Conservation (phyloP, 2,888 invertebrate species). For the Adineta ricciae region DNA sequence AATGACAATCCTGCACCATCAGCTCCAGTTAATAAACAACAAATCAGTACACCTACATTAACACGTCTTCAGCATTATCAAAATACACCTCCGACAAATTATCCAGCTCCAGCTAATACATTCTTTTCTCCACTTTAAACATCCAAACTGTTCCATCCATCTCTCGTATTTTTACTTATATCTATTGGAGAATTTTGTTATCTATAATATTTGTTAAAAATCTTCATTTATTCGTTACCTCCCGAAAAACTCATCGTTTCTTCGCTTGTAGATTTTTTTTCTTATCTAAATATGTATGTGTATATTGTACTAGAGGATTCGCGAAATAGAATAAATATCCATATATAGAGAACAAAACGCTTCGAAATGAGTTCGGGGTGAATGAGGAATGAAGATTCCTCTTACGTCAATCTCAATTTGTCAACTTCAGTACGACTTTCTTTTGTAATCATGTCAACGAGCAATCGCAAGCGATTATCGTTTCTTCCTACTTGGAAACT, state of each 20-base stretch:
- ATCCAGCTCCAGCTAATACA: not conserved
- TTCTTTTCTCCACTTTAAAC: not conserved
- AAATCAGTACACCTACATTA: not conserved
- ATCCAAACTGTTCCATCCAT: not conserved
- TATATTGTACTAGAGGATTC: not conserved
- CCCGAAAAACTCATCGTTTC: not conserved
- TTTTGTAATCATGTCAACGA: no score
- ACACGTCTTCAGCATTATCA: not conserved
- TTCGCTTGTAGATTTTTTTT: not conserved
- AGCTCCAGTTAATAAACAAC: not conserved
- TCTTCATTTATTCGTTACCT: not conserved
- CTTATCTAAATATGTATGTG: not conserved
- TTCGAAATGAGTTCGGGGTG: no score
- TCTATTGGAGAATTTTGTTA: not conserved
- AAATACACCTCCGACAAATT: not conserved
- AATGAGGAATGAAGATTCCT: no score
- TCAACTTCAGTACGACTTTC: no score
- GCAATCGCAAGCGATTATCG: no score
- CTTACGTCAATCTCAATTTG: no score
- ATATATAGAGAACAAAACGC: not conserved
- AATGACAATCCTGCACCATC: not conserved
- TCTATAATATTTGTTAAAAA: not conserved
- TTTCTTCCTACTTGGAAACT: no score
- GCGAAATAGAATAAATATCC: not conserved
- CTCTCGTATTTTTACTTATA: not conserved